phyloP scores from a whole-genome alignment of 1,140 invertebrate species.

The Mylabris phalerata region DNA sequence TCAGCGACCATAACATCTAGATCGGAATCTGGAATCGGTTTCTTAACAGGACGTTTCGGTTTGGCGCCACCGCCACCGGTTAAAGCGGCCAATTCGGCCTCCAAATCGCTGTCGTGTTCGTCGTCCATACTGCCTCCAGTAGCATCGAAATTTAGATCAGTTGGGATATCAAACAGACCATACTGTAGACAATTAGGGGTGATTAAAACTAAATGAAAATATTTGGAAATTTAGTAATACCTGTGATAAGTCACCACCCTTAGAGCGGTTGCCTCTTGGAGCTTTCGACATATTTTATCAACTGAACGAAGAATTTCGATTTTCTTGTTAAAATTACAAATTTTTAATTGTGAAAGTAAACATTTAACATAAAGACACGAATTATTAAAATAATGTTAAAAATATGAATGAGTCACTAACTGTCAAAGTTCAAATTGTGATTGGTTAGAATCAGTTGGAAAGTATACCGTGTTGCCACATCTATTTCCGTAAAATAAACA shows the following conservation, averaged over 20 bases:
- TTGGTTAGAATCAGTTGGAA: constrained; percentile 2
- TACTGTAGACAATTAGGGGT: constrained; percentile 47
- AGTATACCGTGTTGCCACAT: no score
- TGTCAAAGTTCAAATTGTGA: background rate
- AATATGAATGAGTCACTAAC: constrained; percentile 8
- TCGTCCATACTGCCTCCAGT: constrained; percentile 52
- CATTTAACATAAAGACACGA: no score
- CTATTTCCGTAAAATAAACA: no score
- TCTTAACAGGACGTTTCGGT: constrained; percentile 47
- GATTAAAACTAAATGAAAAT: background rate
- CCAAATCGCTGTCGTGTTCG: constrained; percentile 69
- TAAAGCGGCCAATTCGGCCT: constrained; percentile 77
- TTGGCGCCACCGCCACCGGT: constrained; percentile 47
- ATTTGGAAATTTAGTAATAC: constrained; percentile 29
- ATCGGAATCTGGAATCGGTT: constrained; percentile 43
- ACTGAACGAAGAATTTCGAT: no score
- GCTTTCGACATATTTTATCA: constrained; percentile 13
- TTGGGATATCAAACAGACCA: constrained; percentile 67
- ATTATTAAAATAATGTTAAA: no score
- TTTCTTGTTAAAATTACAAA: no score
- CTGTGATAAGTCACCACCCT: constrained; percentile 44
- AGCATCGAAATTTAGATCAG: constrained; percentile 51
- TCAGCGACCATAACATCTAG: constrained; percentile 68
- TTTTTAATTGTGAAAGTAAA: no score
- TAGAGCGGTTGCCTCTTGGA: constrained; percentile 44